Conservation (phyloP, 2,113 vertebrate genomes). For the Falco punctatus region DNA sequence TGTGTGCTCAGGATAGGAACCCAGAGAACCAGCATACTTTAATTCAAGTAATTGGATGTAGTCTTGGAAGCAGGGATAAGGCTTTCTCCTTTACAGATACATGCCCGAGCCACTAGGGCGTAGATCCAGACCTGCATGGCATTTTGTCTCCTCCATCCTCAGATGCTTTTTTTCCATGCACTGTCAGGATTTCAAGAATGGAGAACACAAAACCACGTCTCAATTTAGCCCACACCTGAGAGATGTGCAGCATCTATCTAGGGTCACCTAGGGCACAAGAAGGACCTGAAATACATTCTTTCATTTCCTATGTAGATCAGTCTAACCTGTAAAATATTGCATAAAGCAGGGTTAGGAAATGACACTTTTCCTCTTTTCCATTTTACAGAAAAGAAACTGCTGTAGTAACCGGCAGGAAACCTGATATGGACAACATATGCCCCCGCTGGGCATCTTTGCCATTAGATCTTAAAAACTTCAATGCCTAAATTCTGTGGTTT, state of each 20-base stretch:
- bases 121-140: neutral
- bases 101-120: neutral
- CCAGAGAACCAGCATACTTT: neutral
- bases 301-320: neutral
- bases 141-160: neutral
- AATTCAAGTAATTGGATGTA: neutral
- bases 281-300: neutral
- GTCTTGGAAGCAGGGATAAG: neutral
- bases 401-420: rapidly evolving
- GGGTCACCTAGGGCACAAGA: neutral
- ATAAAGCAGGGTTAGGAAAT: neutral
- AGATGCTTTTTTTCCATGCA: neutral
- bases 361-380: neutral
- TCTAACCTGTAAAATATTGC: neutral
- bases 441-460: rapidly evolving
- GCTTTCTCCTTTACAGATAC: neutral
- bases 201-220: neutral
- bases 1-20: neutral
- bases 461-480: neutral
- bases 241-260: neutral
- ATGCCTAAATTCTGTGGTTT: neutral
- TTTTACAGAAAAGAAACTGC: neutral
- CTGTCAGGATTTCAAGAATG: neutral
- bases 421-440: neutral
- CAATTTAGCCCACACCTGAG: neutral